Conservation (phyloP, 2,113 vertebrate genomes). For the Ciconia stormi region DNA sequence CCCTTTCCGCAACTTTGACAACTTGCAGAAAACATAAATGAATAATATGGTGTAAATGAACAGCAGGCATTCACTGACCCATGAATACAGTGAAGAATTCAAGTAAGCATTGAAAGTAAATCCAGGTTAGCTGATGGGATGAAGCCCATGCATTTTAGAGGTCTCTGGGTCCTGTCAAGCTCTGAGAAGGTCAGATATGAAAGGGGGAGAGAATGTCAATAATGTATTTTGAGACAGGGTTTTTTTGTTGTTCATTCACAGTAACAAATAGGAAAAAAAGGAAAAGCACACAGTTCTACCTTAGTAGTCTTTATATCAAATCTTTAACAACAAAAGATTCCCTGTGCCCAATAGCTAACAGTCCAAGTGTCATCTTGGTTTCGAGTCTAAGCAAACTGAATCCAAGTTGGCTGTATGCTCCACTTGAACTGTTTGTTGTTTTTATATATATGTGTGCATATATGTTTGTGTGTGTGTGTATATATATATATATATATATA, state of each 20-base stretch:
- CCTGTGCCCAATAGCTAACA: not conserved
- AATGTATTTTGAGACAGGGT: not conserved
- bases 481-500: not conserved
- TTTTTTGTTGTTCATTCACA: not conserved
- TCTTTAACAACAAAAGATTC: not conserved
- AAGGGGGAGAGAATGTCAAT: not conserved
- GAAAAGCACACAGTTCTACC: fast-evolving
- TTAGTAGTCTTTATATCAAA: not conserved
- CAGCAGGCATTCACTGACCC: not conserved
- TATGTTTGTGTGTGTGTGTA: not conserved
- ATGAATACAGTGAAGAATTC: not conserved
- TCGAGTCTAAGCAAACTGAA: not conserved
- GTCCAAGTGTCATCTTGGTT: not conserved
- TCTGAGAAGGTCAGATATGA: not conserved
- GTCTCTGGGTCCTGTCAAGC: not conserved
- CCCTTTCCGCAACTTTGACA: not conserved
- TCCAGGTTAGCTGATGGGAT: not conserved
- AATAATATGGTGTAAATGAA: not conserved
- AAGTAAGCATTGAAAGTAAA: not conserved
- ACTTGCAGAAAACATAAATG: not conserved
- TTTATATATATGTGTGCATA: not conserved
- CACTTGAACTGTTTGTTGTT: not conserved
- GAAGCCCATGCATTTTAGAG: not conserved
- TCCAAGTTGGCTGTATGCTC: not conserved
- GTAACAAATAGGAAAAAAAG: not conserved